A percentile compares a stretch with the other conserved stretches of the same genome.
phyloP scores from a whole-genome alignment of 2,888 invertebrate genomes.

The Lasioglossum figueresi region DNA sequence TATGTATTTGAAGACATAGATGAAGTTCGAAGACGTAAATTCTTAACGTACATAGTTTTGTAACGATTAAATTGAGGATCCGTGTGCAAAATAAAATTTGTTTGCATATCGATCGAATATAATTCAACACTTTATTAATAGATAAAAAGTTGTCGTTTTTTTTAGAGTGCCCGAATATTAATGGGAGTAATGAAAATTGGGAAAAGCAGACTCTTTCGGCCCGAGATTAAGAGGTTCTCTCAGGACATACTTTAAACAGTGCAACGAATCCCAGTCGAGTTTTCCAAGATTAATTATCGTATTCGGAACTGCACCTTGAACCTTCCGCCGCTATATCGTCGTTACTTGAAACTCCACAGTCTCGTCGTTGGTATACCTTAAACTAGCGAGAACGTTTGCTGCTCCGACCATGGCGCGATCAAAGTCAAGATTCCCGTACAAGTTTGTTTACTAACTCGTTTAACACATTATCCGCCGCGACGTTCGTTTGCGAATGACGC shows the following conservation, averaged over 20 bases:
- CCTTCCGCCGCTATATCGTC: background rate
- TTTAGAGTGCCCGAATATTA: no score
- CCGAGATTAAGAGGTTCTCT: background rate
- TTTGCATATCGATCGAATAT: no score
- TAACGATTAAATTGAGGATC: no score
- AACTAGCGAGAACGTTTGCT: background rate
- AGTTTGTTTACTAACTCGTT: slow-evolving; percentile 13
- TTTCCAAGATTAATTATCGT: background rate
- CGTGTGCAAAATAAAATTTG: no score
- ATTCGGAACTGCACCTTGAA: background rate
- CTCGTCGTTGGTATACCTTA: background rate
- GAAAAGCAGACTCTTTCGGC: no score
- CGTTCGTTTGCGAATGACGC: slow-evolving; percentile 1
- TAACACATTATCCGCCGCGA: background rate
- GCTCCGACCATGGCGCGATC: slow-evolving; percentile 6
- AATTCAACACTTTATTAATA: no score
- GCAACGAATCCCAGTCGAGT: background rate
- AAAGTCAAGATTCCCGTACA: background rate
- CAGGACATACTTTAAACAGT: background rate
- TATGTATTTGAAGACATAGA: background rate
- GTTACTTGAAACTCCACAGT: background rate
- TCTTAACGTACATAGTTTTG: no score
- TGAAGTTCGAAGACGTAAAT: background rate
- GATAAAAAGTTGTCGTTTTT: no score
- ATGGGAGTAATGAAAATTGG: no score